Conservation (phyloP, 2,113 vertebrate genomes). For the Eclectus roratus region DNA sequence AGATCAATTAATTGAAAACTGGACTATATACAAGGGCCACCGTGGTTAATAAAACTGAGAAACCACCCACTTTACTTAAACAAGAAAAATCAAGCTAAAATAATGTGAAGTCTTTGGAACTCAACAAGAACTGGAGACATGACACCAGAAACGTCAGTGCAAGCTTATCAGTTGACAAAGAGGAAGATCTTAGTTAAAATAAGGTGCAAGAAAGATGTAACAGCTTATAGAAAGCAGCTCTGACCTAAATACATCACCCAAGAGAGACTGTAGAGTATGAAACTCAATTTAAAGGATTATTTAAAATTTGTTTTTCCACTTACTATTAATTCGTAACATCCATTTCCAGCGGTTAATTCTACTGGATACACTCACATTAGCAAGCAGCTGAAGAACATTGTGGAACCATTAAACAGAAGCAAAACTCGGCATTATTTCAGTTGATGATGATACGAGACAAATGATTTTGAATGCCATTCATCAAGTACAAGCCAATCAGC, state of each 20-base stretch:
- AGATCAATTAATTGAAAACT: not conserved
- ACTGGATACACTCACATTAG: not conserved
- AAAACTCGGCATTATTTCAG: not conserved
- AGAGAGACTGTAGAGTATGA: not conserved
- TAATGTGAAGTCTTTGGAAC: not conserved
- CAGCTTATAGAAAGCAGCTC: not conserved
- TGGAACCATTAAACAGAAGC: not conserved
- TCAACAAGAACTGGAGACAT: accelerated
- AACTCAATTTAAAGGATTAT: not conserved
- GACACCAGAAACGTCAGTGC: not conserved
- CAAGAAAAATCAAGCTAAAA: not conserved
- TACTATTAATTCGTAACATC: not conserved
- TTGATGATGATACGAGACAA: not conserved
- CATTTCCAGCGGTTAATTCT: not conserved
- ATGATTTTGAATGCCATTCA: not conserved
- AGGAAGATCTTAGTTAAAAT: not conserved
- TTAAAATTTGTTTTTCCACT: not conserved
- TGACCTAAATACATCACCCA: not conserved
- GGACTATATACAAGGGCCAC: not conserved
- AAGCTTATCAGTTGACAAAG: not conserved
- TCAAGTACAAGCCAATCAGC: not conserved
- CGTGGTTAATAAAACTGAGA: not conserved
- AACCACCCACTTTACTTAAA: accelerated
- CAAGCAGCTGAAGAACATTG: not conserved
- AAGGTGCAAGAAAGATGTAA: not conserved